Evolutionary conservation across 2,888 invertebrate genomes (phyloP).

Genomic region (Agonopterix arenella): DNA sequence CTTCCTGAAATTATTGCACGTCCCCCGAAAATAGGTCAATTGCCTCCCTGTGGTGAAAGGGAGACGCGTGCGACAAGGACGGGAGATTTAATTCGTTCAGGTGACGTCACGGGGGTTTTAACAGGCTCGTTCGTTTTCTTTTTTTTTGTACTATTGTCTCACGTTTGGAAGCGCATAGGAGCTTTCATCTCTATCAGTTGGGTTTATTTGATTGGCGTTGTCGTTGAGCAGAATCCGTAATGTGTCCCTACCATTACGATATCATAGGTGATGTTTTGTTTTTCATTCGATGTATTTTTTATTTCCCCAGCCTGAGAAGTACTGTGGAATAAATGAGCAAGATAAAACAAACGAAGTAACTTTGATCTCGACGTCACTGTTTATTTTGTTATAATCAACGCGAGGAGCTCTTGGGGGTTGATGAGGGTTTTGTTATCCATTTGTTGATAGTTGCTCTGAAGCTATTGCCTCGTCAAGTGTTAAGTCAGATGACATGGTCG

Average conservation of each 20-base stretch:
- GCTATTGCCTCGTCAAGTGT: no score
- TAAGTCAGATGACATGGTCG: no score
- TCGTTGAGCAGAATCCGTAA: slow-evolving; percentile 33
- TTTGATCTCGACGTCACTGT: slow-evolving; percentile 35
- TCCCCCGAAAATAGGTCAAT: slow-evolving; percentile 73
- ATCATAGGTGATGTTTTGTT: slow-evolving; percentile 15
- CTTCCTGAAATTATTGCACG: slow-evolving; percentile 70
- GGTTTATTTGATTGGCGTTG: slow-evolving; percentile 27
- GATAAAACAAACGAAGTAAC: slow-evolving; percentile 37
- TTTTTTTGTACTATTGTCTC: slow-evolving; percentile 63
- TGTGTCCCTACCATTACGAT: slow-evolving; percentile 26
- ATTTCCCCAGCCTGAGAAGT: slow-evolving; percentile 13
- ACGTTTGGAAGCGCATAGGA: slow-evolving; percentile 17
- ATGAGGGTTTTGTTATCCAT: slow-evolving; percentile 18
- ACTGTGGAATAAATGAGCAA: slow-evolving; percentile 35
- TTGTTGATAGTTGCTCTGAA: slow-evolving; percentile 4
- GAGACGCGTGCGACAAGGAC: slow-evolving; percentile 48
- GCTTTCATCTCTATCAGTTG: slow-evolving; percentile 25
- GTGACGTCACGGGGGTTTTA: slow-evolving; percentile 69
- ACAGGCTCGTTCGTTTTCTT: slow-evolving; percentile 55
- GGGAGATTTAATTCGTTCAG: slow-evolving; percentile 50
- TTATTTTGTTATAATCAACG: slow-evolving; percentile 39
- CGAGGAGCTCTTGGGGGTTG: slow-evolving; percentile 12
- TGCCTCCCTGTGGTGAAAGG: slow-evolving; percentile 56
- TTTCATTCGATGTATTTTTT: slow-evolving; percentile 13